Evolutionary conservation across 1,140 invertebrate species (phyloP), one percentile per base, ranked within the genome.

Genomic region (Drosophila sp.): DNA sequence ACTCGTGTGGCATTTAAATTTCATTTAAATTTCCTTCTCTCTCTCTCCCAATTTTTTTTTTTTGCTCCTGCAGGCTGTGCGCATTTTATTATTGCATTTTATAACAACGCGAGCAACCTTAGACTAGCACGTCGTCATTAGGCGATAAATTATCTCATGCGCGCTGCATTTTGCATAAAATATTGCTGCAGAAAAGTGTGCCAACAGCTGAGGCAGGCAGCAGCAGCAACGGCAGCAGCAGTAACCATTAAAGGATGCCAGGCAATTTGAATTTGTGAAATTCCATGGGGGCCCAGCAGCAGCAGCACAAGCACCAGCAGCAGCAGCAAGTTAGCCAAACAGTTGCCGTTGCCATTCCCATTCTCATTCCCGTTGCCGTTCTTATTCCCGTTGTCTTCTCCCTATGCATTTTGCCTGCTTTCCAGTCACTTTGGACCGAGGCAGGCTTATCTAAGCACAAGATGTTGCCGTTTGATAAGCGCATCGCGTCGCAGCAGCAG

Each of bases 191-290:
- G 74, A 87, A 89, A 86, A 84, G 72, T 87, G 84, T 89, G 84
- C 83, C 84, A 86, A 66, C 70, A 77, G 73, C 76, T 80, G 81
- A 56, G 63, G 33, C 70, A 66, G 60, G 60, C 75, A 57, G 38
- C 40, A 29, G 17, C 41, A 27, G 54, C 35, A 57, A 32, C 79
- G 60, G 71, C 27, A 35, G 50, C 40, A 29, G 63, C 40, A 50
- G 66, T 11, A 25, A 10, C 44, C 73, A 86, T 79, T 84, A 80
- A 89, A 89, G 84, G 84, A 86, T 89, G 84, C 83, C 85, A 80
- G 84, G 83, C 83, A 89, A 89, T 89, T 89, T 89, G 74, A 89
- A 84, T 89, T 89, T 89, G 85, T 82, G 85, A 89, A 89, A 89
- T 89, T 89, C 84, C 84, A 87, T 80, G 73, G 70, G 60, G 68